Percentiles rank a stretch among this genome's conserved stretches.
Conservation (phyloP, 1,140 invertebrate genomes). For the Zaprionus camerounensis region DNA sequence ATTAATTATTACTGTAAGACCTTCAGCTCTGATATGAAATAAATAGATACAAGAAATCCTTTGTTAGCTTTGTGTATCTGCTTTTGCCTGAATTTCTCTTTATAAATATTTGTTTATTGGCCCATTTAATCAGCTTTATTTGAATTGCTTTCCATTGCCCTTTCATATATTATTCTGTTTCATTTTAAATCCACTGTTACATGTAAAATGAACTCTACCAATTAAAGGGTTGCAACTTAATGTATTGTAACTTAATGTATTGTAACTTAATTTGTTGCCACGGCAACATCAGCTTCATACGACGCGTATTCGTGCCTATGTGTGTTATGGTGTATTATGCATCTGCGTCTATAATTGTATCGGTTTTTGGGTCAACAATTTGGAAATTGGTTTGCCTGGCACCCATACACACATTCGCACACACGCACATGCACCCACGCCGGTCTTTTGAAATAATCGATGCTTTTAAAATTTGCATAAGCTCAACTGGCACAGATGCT, state of each 20-base stretch:
- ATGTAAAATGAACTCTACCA: background rate
- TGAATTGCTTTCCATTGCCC: background rate
- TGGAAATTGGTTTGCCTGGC: background rate
- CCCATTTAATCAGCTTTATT: background rate
- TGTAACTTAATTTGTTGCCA: conserved; percentile 1
- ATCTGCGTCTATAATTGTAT: conserved; percentile 1
- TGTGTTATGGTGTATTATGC: conserved; percentile 6
- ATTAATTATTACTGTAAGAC: no score
- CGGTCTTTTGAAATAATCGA: conserved; percentile 64
- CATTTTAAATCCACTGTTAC: background rate
- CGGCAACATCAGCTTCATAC: background rate
- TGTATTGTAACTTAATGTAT: background rate
- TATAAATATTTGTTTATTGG: background rate
- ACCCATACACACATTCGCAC: background rate
- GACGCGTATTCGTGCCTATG: background rate
- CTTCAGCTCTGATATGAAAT: background rate
- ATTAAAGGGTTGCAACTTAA: background rate
- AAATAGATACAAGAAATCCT: background rate
- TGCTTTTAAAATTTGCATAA: conserved; percentile 72
- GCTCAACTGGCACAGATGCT: conserved; percentile 60
- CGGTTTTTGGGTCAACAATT: conserved; percentile 9
- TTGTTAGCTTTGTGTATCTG: background rate
- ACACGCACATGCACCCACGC: conserved; percentile 11
- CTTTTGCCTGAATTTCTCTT: background rate
- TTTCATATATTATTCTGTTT: background rate